A percentile compares a stretch with the other conserved stretches of the same genome.
phyloP scores from a whole-genome alignment of 1,140 invertebrate genomes.

The Drosophila hydei region DNA sequence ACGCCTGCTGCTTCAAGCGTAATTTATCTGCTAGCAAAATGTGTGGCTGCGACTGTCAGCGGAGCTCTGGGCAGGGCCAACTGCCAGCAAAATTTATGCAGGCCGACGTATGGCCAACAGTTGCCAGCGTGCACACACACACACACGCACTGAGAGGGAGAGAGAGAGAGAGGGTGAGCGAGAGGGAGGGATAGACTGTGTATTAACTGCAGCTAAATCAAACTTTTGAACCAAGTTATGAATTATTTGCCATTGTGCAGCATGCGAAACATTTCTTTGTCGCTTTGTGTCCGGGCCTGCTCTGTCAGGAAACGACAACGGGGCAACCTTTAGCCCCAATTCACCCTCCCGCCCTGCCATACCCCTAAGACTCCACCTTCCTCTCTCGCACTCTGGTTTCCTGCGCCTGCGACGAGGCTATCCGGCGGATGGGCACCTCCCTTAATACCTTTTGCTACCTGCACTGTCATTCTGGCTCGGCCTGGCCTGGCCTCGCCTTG shows the following conservation, averaged over 20 bases:
- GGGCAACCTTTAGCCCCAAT: conserved; percentile 27
- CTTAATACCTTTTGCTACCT: conserved; percentile 36
- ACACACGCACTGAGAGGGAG: neutral
- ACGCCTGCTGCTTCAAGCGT: conserved; percentile 59
- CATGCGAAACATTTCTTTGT: conserved; percentile 73
- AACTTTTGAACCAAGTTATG: conserved; percentile 78
- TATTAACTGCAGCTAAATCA: conserved; percentile 82
- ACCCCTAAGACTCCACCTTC: no score
- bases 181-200: conserved; percentile 35
- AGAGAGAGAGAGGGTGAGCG: no score
- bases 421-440: conserved; percentile 10
- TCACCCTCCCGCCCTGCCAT: neutral
- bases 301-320: conserved; percentile 37
- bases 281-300: conserved; percentile 39
- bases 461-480: conserved; percentile 28
- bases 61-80: neutral
- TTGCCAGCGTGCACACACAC: conserved; percentile 22
- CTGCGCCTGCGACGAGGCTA: neutral
- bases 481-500: neutral
- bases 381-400: neutral
- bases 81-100: conserved; percentile 64
- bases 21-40: conserved; percentile 70
- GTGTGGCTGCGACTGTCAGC: conserved; percentile 49
- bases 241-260: conserved; percentile 80
- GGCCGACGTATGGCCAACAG: conserved; percentile 67